Conservation (phyloP, 2,888 invertebrate genomes). For the Mesorhabditis belari region DNA sequence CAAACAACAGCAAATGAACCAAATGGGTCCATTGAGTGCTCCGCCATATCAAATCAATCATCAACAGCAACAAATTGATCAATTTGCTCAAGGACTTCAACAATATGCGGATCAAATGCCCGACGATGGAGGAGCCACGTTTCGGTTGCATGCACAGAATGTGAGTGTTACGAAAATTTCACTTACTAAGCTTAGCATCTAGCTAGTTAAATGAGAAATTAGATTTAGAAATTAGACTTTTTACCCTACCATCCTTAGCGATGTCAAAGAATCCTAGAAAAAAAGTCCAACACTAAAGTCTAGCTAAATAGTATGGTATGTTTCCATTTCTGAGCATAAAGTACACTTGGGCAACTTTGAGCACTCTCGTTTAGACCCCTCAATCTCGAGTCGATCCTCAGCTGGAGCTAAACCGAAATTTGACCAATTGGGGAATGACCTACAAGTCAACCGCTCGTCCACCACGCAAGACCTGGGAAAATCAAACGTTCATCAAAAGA, state of each 20-base stretch:
- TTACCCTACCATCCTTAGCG: not conserved
- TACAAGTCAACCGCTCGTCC: conserved; percentile 18
- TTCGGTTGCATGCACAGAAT: conserved; percentile 12
- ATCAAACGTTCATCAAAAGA: conserved; percentile 41
- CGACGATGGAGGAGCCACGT: conserved; percentile 5
- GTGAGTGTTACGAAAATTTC: conserved; percentile 10
- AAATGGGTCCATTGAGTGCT: conserved; percentile 6
- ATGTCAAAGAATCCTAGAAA: not conserved
- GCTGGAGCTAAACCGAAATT: conserved; percentile 46
- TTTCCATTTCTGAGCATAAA: conserved; percentile 1
- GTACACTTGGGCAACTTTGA: no score
- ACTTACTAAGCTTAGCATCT: not conserved
- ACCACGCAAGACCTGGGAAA: conserved; percentile 45
- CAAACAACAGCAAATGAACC: conserved; percentile 9
- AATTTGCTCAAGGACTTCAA: conserved; percentile 12
- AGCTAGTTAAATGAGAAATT: not conserved
- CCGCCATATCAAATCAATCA: no score
- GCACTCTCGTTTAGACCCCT: not conserved
- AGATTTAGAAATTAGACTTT: conserved; percentile 4
- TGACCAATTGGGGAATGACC: conserved; percentile 52
- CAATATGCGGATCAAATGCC: conserved; percentile 5
- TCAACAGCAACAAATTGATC: conserved; percentile 8
- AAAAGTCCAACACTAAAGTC: conserved; percentile 4
- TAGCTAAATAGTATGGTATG: conserved; percentile 15
- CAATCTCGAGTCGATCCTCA: conserved; percentile 39